Conservation (phyloP, 2,113 vertebrate species). For the Drymodes brunneopygia region DNA sequence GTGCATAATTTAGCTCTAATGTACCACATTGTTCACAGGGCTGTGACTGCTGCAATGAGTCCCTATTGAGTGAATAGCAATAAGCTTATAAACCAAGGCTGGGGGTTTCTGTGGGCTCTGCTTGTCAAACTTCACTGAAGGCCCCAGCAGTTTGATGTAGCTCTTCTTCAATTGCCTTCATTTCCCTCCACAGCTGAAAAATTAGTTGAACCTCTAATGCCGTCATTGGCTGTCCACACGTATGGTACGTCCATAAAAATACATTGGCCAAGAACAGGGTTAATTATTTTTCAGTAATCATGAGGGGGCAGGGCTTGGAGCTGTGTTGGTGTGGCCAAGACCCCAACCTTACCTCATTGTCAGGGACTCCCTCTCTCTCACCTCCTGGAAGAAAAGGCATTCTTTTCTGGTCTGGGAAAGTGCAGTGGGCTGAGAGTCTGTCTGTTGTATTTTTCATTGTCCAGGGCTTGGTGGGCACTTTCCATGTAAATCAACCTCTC, state of each 20-base stretch:
- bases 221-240: accelerated
- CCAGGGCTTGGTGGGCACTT: not conserved
- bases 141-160: not conserved
- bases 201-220: not conserved
- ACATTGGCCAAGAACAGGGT: not conserved
- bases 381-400: not conserved
- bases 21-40: not conserved
- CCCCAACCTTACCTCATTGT: accelerated
- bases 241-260: not conserved
- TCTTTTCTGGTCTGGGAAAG: not conserved
- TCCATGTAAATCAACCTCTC: not conserved
- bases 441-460: not conserved
- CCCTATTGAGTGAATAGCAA: not conserved
- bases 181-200: not conserved
- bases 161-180: not conserved
- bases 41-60: not conserved
- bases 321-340: not conserved
- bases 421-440: accelerated
- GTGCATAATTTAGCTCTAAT: slow-evolving; percentile 37
- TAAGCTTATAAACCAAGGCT: not conserved
- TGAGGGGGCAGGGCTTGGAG: accelerated
- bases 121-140: not conserved
- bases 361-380: not conserved
- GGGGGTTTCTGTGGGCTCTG: not conserved
- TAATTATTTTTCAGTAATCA: not conserved